Evolutionary conservation across 2,888 invertebrate genomes (phyloP).

Genomic region (Ernsta delagoae): DNA sequence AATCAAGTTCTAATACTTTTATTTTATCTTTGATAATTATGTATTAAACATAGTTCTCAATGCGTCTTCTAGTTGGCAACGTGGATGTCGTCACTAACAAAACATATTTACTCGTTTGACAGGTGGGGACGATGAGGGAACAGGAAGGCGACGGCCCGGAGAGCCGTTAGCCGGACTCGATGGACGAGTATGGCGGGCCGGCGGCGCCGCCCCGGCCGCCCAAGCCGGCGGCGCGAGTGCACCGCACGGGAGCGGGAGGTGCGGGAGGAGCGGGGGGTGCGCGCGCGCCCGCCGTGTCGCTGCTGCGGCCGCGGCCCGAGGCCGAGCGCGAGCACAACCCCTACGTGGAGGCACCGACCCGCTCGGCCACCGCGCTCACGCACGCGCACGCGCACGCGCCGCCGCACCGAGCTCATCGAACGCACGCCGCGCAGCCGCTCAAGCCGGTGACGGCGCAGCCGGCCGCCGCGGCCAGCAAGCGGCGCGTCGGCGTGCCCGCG

Average conservation of each 20-base stretch:
- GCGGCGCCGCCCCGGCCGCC: too few species aligned
- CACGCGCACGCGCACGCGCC: constrained; percentile 60
- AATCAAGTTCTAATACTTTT: not conserved
- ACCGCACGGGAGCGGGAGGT: constrained; percentile 59
- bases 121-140: constrained; percentile 88
- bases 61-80: not conserved
- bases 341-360: constrained; percentile 94
- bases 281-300: constrained; percentile 81
- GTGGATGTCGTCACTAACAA: constrained; percentile 33
- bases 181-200: constrained; percentile 93
- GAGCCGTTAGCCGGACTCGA: constrained; percentile 86
- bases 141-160: constrained; percentile 87
- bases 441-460: constrained; percentile 84
- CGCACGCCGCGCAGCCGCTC: constrained; percentile 80
- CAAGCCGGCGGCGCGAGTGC: constrained; percentile 89
- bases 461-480: constrained; percentile 74
- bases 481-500: constrained; percentile 74
- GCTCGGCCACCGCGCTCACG: constrained; percentile 68
- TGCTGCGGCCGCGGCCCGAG: constrained; percentile 91
- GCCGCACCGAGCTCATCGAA: constrained; percentile 64
- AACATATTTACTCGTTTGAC: constrained; percentile 49
- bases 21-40: not conserved
- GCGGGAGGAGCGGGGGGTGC: constrained; percentile 59
- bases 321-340: constrained; percentile 95
- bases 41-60: not conserved